Conservation (phyloP, 2,113 vertebrate genomes). For the Melanerpes formicivorus region DNA sequence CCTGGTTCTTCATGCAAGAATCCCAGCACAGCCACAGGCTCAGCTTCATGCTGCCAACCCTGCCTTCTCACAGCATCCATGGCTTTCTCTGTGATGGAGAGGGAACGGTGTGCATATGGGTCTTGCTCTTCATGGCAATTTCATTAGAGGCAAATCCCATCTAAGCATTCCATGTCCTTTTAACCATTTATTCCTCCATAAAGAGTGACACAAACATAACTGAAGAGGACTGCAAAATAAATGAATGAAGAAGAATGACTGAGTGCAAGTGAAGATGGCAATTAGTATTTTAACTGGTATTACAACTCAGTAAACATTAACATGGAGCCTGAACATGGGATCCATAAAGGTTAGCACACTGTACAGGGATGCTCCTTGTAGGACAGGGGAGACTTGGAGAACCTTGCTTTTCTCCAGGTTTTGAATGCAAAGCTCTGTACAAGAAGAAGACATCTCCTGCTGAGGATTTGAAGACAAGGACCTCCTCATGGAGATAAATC, state of each 20-base stretch:
- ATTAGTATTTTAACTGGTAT: neutral
- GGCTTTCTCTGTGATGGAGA: neutral
- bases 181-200: neutral
- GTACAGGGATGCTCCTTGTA: neutral
- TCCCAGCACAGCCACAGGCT: neutral
- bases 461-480: neutral
- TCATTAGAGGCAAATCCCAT: neutral
- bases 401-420: neutral
- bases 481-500: neutral
- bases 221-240: neutral
- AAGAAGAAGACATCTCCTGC: neutral
- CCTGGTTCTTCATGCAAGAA: neutral
- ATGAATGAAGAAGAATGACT: neutral
- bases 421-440: neutral
- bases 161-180: neutral
- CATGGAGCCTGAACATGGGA: neutral
- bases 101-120: neutral
- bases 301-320: neutral
- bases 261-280: neutral
- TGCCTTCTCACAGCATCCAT: neutral
- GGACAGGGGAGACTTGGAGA: neutral
- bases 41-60: neutral
- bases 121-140: neutral
- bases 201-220: neutral
- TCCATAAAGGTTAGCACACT: neutral